These are phyloP conservation scores for Colius striatus DNA, from an alignment of 2,113 vertebrate genomes.

Conservation along the genomic window DNA sequence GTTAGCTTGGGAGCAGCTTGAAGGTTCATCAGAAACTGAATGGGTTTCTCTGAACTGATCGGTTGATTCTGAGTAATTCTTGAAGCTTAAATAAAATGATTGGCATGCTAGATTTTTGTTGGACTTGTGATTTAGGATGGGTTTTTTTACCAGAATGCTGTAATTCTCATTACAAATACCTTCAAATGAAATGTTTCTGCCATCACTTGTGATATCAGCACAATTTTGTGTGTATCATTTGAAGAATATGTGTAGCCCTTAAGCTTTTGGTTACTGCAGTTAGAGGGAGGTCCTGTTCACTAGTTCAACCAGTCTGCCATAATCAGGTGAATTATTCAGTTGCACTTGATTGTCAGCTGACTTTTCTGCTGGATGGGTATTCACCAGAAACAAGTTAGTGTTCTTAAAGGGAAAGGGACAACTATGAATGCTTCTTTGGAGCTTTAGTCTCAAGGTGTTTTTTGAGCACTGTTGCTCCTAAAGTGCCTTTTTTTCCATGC, in stretches of 20 bases:
- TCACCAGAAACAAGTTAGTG: not conserved
- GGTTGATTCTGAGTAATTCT: not conserved
- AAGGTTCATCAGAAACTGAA: not conserved
- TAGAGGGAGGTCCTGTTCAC: not conserved
- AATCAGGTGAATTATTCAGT: not conserved
- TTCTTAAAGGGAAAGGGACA: not conserved
- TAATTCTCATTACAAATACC: not conserved
- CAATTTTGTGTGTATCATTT: not conserved
- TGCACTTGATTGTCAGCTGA: not conserved
- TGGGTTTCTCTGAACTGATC: not conserved
- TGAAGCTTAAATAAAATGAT: not conserved
- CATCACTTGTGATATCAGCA: not conserved
- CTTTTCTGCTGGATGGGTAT: not conserved
- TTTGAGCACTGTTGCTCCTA: not conserved
- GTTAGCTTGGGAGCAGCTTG: not conserved
- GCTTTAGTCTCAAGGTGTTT: not conserved
- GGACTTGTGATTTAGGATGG: not conserved
- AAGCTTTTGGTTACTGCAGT: not conserved
- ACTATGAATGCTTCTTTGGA: not conserved
- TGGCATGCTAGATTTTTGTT: not conserved
- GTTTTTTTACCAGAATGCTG: not conserved
- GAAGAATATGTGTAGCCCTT: not conserved
- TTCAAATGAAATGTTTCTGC: not conserved
- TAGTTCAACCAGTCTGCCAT: not conserved
- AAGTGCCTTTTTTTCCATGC: not conserved